Evolutionary conservation across 2,797 vertebrate species (phyloP).

Genomic region (Sebastes kiyomatsui): DNA sequence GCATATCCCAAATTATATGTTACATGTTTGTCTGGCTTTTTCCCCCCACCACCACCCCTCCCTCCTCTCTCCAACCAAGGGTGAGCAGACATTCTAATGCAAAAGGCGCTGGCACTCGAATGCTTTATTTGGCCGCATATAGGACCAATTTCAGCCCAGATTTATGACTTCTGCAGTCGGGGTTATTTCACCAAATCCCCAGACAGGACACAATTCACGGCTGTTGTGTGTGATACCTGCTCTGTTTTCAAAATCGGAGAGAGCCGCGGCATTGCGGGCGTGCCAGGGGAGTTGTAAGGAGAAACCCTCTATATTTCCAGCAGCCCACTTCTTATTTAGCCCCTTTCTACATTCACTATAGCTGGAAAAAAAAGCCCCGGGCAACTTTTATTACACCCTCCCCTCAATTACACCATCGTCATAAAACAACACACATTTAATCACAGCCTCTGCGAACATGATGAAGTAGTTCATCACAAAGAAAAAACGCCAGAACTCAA

Average conservation of each 20-base stretch:
- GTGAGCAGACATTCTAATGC: slow-evolving; percentile 66
- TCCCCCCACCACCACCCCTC: neutral
- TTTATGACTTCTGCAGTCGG: slow-evolving; percentile 73
- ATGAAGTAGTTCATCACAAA: slow-evolving; percentile 69
- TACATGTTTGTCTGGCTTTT: slow-evolving; percentile 59
- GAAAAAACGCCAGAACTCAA: slow-evolving; percentile 46
- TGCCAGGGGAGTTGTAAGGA: slow-evolving; percentile 68
- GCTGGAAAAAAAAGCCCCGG: slow-evolving; percentile 40
- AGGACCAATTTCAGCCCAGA: slow-evolving; percentile 73
- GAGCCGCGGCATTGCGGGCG: slow-evolving; percentile 27
- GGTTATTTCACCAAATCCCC: slow-evolving; percentile 70
- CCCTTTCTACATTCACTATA: slow-evolving; percentile 37
- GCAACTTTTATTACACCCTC: slow-evolving; percentile 72
- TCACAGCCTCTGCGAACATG: slow-evolving; percentile 63
- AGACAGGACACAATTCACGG: slow-evolving; percentile 70
- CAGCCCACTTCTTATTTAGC: slow-evolving; percentile 51
- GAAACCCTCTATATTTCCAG: slow-evolving; percentile 60
- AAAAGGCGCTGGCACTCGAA: slow-evolving; percentile 42
- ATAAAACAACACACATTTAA: slow-evolving; percentile 78
- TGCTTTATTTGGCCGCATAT: slow-evolving; percentile 71
- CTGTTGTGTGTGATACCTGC: slow-evolving; percentile 64
- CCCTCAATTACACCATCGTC: slow-evolving; percentile 69
- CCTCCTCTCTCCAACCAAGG: slow-evolving; percentile 1
- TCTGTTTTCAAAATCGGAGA: slow-evolving; percentile 66
- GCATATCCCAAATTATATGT: slow-evolving; percentile 75